phyloP scores from a whole-genome alignment of 30 jellyfish, hydroid and myxozoan genomes.

The Hydra vulgaris region DNA sequence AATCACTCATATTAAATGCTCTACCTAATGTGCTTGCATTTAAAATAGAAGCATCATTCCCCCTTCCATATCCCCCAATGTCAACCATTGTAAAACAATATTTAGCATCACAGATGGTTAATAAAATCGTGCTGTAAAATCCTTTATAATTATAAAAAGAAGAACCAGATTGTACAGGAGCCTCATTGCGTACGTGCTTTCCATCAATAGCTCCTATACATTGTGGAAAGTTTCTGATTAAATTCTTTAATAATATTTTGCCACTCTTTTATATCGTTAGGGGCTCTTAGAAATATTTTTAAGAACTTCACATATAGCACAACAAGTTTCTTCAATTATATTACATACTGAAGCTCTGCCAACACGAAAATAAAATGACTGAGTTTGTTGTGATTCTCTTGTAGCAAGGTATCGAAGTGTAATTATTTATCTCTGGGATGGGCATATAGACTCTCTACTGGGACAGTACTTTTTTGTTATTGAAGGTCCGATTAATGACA shows the following conservation, averaged over 20 bases:
- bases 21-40: slow-evolving; percentile 16
- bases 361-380: slow-evolving; percentile 30
- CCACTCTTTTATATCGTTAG: slow-evolving; percentile 48
- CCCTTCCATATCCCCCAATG: slow-evolving; percentile 48
- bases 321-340: slow-evolving; percentile 37
- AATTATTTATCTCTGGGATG: slow-evolving; percentile 29
- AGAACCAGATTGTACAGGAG: slow-evolving; percentile 38
- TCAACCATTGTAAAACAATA: slow-evolving; percentile 46
- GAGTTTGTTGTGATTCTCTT: slow-evolving; percentile 42
- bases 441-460: slow-evolving; percentile 20
- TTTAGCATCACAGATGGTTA: slow-evolving; percentile 71
- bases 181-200: slow-evolving; percentile 49
- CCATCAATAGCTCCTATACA: slow-evolving; percentile 63
- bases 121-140: slow-evolving; percentile 36
- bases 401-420: slow-evolving; percentile 39
- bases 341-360: slow-evolving; percentile 35
- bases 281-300: slow-evolving; percentile 12
- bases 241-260: slow-evolving; percentile 21
- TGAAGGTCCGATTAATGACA: slow-evolving; percentile 27
- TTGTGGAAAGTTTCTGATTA: slow-evolving; percentile 33
- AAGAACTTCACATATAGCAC: slow-evolving; percentile 28
- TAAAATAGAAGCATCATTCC: slow-evolving; percentile 37
- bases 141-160: slow-evolving; percentile 32
- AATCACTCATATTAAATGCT: slow-evolving; percentile 8
- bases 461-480: slow-evolving; percentile 24